These are phyloP conservation scores for Muscina levida DNA, from an alignment of 2,888 invertebrate species.

Conservation along the genomic window DNA sequence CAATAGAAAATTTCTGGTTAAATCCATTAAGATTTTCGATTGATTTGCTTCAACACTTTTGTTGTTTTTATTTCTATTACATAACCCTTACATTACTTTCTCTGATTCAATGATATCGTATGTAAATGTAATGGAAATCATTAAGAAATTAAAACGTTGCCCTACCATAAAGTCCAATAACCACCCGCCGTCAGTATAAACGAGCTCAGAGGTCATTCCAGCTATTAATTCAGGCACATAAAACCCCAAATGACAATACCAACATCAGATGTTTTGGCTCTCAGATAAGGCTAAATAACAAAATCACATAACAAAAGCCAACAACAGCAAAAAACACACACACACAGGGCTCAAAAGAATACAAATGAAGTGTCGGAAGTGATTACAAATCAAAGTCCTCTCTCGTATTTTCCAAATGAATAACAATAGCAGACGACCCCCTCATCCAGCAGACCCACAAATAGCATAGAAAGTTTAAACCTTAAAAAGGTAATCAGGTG, in stretches of 20 bases:
- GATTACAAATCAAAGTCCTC: slow-evolving; percentile 64
- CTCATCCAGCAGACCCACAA: not conserved
- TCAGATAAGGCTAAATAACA: slow-evolving; percentile 59
- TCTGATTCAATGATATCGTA: not conserved
- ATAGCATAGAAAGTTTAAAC: slow-evolving; percentile 40
- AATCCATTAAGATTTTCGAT: no score
- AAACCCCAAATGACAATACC: not conserved
- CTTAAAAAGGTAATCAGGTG: slow-evolving; percentile 67
- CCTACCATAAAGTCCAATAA: not conserved
- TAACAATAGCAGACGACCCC: slow-evolving; percentile 46
- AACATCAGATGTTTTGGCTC: slow-evolving; percentile 63
- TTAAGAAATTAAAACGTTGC: not conserved
- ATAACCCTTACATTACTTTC: not conserved
- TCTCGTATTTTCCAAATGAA: slow-evolving; percentile 47
- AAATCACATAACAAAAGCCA: not conserved
- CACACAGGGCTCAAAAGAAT: slow-evolving; percentile 59
- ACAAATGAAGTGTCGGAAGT: slow-evolving; percentile 66
- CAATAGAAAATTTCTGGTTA: no score
- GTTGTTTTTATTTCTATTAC: no score
- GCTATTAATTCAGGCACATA: slow-evolving; percentile 21
- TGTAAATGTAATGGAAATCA: slow-evolving; percentile 6
- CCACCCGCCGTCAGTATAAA: not conserved
- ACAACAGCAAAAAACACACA: slow-evolving; percentile 50
- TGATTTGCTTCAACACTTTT: no score
- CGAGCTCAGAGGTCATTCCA: slow-evolving; percentile 26